phyloP scores from a whole-genome alignment of 2,797 vertebrate genomes.

The Clarias platycephalus region DNA sequence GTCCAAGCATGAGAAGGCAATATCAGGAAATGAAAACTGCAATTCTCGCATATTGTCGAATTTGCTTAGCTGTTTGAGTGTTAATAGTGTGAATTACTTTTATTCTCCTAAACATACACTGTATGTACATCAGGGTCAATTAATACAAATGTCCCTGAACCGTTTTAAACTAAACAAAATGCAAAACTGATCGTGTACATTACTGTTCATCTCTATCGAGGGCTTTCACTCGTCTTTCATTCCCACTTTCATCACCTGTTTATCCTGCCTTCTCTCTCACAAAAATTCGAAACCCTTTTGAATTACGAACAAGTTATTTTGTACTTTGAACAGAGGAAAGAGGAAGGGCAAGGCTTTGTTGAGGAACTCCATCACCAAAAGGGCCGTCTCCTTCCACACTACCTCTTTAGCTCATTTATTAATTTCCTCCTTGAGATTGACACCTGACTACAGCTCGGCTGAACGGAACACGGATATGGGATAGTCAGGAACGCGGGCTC shows the following conservation, averaged over 20 bases:
- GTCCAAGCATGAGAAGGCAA: no score
- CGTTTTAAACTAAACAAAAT: not conserved
- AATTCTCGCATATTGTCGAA: not conserved
- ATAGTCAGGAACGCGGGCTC: slow-evolving; percentile 44
- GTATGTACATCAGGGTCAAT: not conserved
- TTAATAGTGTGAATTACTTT: not conserved
- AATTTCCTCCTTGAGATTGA: slow-evolving; percentile 56
- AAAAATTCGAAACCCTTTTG: slow-evolving; percentile 9
- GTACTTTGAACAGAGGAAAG: slow-evolving; percentile 3
- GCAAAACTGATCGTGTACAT: not conserved
- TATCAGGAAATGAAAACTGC: not conserved
- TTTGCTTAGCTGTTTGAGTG: not conserved
- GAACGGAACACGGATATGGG: slow-evolving; percentile 51
- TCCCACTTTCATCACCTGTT: slow-evolving; percentile 27
- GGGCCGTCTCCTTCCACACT: slow-evolving; percentile 38
- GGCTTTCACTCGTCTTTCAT: slow-evolving; percentile 7
- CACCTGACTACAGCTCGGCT: slow-evolving; percentile 63
- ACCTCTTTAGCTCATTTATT: slow-evolving; percentile 54
- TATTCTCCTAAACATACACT: not conserved
- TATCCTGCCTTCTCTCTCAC: slow-evolving; percentile 19
- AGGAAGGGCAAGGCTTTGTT: slow-evolving; percentile 15
- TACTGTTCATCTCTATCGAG: not conserved
- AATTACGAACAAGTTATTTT: not conserved
- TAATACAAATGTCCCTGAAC: not conserved
- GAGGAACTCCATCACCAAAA: slow-evolving; percentile 16